Percentiles rank a stretch among this genome's conserved stretches.
Evolutionary conservation across 92 coral and sea anemone genomes (phyloP).

Genomic region (Epizoanthus scotinus): DNA sequence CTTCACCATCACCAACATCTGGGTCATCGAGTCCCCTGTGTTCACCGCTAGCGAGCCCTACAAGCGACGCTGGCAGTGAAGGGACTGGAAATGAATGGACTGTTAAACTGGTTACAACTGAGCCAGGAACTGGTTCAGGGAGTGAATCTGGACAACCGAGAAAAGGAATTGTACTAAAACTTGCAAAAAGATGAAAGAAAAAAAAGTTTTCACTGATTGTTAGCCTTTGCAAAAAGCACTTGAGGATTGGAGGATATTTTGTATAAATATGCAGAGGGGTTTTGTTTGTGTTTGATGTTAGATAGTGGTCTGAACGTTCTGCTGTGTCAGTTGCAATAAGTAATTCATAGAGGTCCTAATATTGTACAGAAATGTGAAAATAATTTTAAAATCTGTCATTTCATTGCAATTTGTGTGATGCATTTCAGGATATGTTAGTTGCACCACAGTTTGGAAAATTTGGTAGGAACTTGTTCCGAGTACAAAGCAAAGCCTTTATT

Average conservation of each 20-base stretch:
- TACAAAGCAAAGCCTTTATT: too few relatives aligned
- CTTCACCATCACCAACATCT: constrained; percentile 78
- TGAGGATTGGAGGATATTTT: constrained; percentile 7
- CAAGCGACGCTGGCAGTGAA: constrained; percentile 71
- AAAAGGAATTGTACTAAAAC: constrained; percentile 94
- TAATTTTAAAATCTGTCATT: not conserved
- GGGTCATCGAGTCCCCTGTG: constrained; percentile 91
- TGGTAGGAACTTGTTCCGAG: too few relatives aligned
- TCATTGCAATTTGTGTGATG: not conserved
- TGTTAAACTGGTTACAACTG: constrained; percentile 89
- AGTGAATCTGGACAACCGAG: constrained; percentile 85
- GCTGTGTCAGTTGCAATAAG: not conserved
- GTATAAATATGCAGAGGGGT: constrained; percentile 16
- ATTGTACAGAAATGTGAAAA: not conserved
- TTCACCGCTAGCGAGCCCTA: constrained; percentile 94
- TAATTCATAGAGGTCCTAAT: not conserved
- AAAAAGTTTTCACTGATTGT: not conserved
- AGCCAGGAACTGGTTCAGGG: constrained; percentile 62
- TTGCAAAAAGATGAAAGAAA: constrained; percentile 86
- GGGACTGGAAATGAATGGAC: constrained; percentile 92
- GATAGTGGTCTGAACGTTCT: not conserved
- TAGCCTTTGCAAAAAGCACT: constrained; percentile 8
- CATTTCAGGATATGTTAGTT: not conserved
- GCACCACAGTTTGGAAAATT: not conserved
- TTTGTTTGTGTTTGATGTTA: constrained; percentile 9